Conservation (phyloP, 2,888 invertebrate species). For the Drosophila ezoana region DNA sequence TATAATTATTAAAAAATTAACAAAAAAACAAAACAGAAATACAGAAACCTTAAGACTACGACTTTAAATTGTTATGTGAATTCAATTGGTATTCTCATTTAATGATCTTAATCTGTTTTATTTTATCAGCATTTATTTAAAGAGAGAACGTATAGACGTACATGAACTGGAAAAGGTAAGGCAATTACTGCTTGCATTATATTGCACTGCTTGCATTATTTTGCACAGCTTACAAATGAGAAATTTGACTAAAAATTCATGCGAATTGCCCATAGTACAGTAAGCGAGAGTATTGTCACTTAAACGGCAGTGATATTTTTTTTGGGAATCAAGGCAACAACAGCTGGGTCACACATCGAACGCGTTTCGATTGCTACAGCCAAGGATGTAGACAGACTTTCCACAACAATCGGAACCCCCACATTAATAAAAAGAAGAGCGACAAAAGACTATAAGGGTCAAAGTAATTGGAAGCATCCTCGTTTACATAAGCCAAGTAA, state of each 20-base stretch:
- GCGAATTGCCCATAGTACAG: conserved; percentile 23
- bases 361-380: conserved; percentile 47
- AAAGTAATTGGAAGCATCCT: conserved; percentile 44
- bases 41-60: no score
- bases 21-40: no score
- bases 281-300: conserved; percentile 51
- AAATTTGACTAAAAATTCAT: neutral
- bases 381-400: conserved; percentile 35
- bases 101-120: no score
- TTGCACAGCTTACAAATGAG: neutral
- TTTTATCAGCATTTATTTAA: no score
- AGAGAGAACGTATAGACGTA: no score
- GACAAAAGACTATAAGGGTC: conserved; percentile 30
- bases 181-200: no score
- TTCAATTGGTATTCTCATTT: no score
- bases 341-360: conserved; percentile 63
- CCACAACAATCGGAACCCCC: conserved; percentile 27
- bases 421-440: conserved; percentile 27
- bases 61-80: no score
- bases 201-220: no score
- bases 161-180: no score
- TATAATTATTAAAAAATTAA: no score
- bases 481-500: conserved; percentile 1
- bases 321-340: conserved; percentile 46
- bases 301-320: conserved; percentile 44